Base-by-base conservation (phyloP, 1,140 invertebrate species). In the Brachionus asplanchnoidis region DNA sequence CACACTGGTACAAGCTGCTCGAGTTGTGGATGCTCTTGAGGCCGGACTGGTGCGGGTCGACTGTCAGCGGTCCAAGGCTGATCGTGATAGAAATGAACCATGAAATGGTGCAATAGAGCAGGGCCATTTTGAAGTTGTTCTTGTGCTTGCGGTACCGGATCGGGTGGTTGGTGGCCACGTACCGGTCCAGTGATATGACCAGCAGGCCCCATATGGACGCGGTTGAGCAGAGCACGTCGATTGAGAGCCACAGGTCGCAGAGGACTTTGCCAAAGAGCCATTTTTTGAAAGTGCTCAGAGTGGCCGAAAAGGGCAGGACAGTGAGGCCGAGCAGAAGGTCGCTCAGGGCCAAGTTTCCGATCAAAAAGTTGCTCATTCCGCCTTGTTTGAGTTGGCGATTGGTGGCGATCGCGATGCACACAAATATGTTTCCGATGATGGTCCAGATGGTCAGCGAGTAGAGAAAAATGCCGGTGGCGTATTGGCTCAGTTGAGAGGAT, bases 201-300 rank as follows among this genome's bases (percentile, higher is more conserved):
- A 88, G 88, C 11, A 90, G 84, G 20, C 89, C 84, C 90, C 90
- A 90, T 28, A 90, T 90, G 20, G 89, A 90, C 4, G 90, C 90
- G 8, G 89, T 90, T 85, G 89, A 90, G 85, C 89, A 89, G n/a
- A 90, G 85, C 4, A 90, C 89, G 86, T 90, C 90, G 0, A 84
- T 77, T 8, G 53, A 40, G 7, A 87, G 56, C 86, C 86, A 87
- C 14, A 86, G 53, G 78, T 86, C 79, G 66, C 86, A 87, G 26
- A 86, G 73, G 3, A 44, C 42, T 28, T 77, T 84, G 20, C 89
- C 89, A 85, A 90, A 89, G n/a, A 89, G 85, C 89, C 89, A 90
- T 20, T n/a, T 8, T 36, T 73, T 66, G 86, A 89, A 88, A 26
- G 70, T 73, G 32, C 44, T 65, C 12, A 75, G 46, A 7, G 80